Base-by-base conservation (phyloP, 1,140 invertebrate genomes). In the Eurosta solidaginis region DNA sequence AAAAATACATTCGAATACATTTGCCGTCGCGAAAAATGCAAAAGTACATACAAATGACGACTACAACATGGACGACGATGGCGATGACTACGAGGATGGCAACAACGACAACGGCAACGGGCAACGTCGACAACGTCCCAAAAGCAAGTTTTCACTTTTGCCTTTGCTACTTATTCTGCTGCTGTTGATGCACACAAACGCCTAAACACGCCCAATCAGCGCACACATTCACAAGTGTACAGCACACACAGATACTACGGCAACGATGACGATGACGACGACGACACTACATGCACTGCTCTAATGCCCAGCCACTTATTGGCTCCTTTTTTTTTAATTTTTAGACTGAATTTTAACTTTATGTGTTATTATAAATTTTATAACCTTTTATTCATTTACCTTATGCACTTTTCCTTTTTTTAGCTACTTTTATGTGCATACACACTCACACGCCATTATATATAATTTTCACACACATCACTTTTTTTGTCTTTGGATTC, bases 131-230 rank as follows among this genome's bases (percentile, higher is more conserved):
- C 59, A 47, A 50, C 47, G 54, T 17, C 45, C 47, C 36, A 68
- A 47, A 74, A 74, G 74, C 78, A 78, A 78, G 78, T 78, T 78
- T 78, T 78, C 78, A 78, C 78, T 78, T 78, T 78, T 78, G 73
- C 73, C 44, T 74, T 74, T 44, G 44, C 44, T 25, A 45, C 40
- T 40, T 74, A 47, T 74, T 74, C 44, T 29, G n/a, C 45, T 47
- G 45, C 59, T 14, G 33, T 5, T 68, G 33, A n/a, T n/a, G n/a
- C n/a, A n/a, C 59, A 68, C 59, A 68, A 40, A 68, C 59, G 40
- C 59, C n/a, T 68, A 29, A 68, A 68, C 59, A 68, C 59, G 59
- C 59, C 59, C 59, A 40, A 68, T 40, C 33, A n/a, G n/a, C n/a
- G n/a, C n/a, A n/a, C n/a, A n/a, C n/a, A n/a, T n/a, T n/a, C n/a